phyloP scores from a whole-genome alignment of 2,113 vertebrate species.

The Sigmodon hispidus region DNA sequence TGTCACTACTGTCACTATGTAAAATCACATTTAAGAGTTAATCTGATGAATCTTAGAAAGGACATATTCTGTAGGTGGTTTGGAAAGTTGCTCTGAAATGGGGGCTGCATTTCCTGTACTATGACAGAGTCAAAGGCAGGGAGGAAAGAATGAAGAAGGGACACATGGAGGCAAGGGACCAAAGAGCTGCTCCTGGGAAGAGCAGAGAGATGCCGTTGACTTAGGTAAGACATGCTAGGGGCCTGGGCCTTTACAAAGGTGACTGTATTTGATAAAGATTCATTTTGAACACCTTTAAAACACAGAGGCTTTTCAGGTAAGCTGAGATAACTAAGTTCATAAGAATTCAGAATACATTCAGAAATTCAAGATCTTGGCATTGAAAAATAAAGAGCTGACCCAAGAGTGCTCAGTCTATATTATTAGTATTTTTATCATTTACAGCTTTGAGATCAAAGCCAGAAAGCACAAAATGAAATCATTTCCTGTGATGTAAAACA shows the following conservation, averaged over 20 bases:
- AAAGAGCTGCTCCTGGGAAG: too few species aligned
- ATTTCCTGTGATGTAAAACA: not conserved
- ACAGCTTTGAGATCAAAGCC: not conserved
- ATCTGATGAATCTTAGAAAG: not conserved
- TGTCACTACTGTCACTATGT: not conserved
- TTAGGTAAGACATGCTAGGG: not conserved
- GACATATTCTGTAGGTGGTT: not conserved
- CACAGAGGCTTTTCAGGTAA: not conserved
- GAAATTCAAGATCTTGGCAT: not conserved
- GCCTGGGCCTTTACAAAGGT: not conserved
- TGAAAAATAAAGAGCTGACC: not conserved
- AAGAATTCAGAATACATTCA: not conserved
- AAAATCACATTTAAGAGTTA: not conserved
- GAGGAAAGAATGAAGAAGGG: not conserved
- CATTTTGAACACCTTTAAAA: conserved; percentile 34
- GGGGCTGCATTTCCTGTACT: not conserved
- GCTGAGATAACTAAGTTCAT: not conserved
- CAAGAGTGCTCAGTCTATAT: not conserved
- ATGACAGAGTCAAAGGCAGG: not conserved
- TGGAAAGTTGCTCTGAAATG: not conserved
- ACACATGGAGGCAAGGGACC: not conserved
- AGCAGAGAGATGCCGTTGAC: too few species aligned
- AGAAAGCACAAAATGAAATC: not conserved
- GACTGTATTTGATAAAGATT: not conserved
- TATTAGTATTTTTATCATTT: not conserved